These are phyloP conservation scores for Mormyrops boulengeri DNA, from an alignment of 2,797 vertebrate species.

Conservation along the genomic window DNA sequence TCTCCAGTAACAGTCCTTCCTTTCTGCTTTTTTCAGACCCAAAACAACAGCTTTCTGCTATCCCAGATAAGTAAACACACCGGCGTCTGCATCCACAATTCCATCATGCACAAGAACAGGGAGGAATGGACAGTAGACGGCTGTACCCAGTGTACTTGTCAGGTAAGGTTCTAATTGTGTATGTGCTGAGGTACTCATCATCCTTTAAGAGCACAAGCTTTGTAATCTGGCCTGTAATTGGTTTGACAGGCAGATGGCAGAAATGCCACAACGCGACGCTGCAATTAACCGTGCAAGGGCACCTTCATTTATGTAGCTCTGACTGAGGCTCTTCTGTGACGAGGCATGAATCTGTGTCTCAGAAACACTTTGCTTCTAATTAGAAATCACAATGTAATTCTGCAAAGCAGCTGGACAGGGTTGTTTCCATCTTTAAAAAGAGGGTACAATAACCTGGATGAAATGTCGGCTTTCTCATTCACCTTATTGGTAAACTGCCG, in stretches of 20 bases:
- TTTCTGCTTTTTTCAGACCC: conserved; percentile 53
- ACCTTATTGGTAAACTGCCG: conserved; percentile 15
- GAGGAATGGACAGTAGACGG: conserved; percentile 92
- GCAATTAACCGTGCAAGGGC: conserved; percentile 45
- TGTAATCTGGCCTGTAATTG: conserved; percentile 52
- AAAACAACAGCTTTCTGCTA: conserved; percentile 64
- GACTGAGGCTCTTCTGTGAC: conserved; percentile 24
- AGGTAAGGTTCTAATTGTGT: conserved; percentile 53
- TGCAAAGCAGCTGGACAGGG: conserved; percentile 32
- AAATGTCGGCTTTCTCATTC: background rate
- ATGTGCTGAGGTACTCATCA: conserved; percentile 31
- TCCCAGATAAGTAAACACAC: conserved; percentile 59
- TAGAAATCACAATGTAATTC: conserved; percentile 40
- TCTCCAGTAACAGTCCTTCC: conserved; percentile 14
- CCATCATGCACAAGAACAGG: conserved; percentile 73
- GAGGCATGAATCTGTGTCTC: conserved; percentile 32
- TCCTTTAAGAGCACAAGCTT: conserved; percentile 32
- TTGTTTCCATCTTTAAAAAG: conserved; percentile 1
- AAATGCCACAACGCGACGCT: conserved; percentile 32
- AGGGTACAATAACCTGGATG: background rate
- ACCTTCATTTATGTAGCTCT: conserved; percentile 37
- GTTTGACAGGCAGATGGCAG: conserved; percentile 42
- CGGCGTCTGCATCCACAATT: conserved; percentile 81
- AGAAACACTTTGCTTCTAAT: conserved; percentile 44
- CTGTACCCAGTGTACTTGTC: conserved; percentile 94